Conservation (phyloP, 2,888 invertebrate genomes). For the Anorthoa munda region DNA sequence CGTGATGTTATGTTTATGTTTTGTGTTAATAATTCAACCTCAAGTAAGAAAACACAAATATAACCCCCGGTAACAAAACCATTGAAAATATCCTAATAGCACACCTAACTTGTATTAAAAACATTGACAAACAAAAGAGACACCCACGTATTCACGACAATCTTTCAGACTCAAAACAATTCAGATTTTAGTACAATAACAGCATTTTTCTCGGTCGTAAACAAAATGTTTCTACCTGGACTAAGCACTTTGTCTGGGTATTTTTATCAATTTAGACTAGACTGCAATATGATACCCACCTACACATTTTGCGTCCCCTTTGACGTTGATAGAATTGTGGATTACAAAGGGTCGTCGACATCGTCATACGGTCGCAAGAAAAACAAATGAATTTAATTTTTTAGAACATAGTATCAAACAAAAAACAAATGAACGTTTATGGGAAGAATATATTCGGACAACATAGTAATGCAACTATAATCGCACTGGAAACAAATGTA, state of each 20-base stretch:
- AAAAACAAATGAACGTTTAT: not conserved
- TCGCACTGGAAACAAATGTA: not conserved
- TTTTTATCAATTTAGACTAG: conserved; percentile 34
- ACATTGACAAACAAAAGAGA: conserved; percentile 2
- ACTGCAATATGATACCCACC: not conserved
- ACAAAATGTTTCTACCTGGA: conserved; percentile 27
- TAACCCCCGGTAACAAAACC: not conserved
- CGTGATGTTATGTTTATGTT: too few relatives aligned
- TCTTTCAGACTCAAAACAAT: conserved; percentile 8
- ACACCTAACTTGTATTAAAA: conserved; percentile 2
- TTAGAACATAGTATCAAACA: not conserved
- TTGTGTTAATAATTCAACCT: not conserved
- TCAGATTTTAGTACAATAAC: not conserved
- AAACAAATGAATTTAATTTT: not conserved
- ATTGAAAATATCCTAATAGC: conserved; percentile 3
- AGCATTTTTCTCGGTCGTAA: conserved; percentile 27
- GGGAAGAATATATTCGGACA: too few relatives aligned
- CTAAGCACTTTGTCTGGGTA: conserved; percentile 22
- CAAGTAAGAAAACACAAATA: not conserved
- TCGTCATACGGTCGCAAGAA: not conserved
- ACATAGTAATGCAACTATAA: too few relatives aligned
- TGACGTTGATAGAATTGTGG: conserved; percentile 8
- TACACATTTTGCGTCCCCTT: not conserved
- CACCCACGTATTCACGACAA: conserved; percentile 15
- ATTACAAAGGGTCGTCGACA: not conserved